Conservation (phyloP, 2,888 invertebrate species). For the Scrobipalpa atriplicella region DNA sequence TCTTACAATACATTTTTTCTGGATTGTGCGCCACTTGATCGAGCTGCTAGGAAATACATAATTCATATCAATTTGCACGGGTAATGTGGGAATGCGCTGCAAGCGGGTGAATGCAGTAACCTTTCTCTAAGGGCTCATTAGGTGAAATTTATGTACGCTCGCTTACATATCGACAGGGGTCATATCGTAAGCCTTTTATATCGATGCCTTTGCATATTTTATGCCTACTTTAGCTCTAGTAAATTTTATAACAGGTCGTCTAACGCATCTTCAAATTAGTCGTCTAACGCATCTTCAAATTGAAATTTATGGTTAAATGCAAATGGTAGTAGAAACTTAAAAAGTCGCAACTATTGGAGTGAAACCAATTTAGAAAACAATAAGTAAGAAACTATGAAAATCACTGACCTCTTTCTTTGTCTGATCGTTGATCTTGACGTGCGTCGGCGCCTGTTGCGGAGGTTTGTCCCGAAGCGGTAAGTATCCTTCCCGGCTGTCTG, state of each 20-base stretch:
- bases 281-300: slow-evolving; percentile 45
- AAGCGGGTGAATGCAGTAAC: slow-evolving; percentile 55
- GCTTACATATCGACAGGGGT: slow-evolving; percentile 42
- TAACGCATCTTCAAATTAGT: slow-evolving; percentile 45
- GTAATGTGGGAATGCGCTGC: slow-evolving; percentile 67
- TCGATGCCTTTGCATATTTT: slow-evolving; percentile 41
- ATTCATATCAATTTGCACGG: slow-evolving; percentile 66
- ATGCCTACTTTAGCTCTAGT: slow-evolving; percentile 39
- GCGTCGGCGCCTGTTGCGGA: slow-evolving; percentile 61
- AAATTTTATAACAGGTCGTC: slow-evolving; percentile 43
- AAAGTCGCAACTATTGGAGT: slow-evolving; percentile 70
- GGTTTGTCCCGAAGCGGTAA: slow-evolving; percentile 77
- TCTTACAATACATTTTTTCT: slow-evolving; percentile 51
- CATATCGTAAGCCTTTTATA: slow-evolving; percentile 46
- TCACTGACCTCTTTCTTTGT: slow-evolving; percentile 82
- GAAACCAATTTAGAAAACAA: slow-evolving; percentile 68
- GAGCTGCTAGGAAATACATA: slow-evolving; percentile 60
- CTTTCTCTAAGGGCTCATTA: slow-evolving; percentile 68
- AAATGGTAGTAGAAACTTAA: slow-evolving; percentile 55
- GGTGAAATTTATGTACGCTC: slow-evolving; percentile 56
- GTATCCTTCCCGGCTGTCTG: slow-evolving; percentile 77
- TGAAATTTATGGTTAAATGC: slow-evolving; percentile 59
- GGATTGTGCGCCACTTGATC: slow-evolving; percentile 55
- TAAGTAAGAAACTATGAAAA: slow-evolving; percentile 57
- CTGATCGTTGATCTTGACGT: slow-evolving; percentile 80